phyloP scores from a whole-genome alignment of 2,797 vertebrate species.

The Pseudochirops corinnae region DNA sequence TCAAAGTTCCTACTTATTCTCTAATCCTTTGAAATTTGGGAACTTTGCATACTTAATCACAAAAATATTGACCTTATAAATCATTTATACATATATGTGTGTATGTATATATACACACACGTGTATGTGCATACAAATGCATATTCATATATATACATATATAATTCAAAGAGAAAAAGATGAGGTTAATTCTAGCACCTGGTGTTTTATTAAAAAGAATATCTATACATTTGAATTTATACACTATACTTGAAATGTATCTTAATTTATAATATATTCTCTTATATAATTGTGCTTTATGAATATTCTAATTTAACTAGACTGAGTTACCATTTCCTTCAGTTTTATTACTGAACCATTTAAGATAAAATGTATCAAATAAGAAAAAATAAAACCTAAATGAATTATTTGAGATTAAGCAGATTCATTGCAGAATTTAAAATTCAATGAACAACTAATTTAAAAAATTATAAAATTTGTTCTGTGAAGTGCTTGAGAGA shows the following conservation, averaged over 20 bases:
- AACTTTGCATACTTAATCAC: constrained; percentile 21
- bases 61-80: constrained; percentile 28
- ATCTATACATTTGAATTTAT: constrained; percentile 75
- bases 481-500: constrained; percentile 65
- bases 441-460: constrained; percentile 80
- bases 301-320: constrained; percentile 82
- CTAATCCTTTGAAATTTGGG: constrained; percentile 40
- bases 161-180: constrained; percentile 46
- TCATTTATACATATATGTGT: not conserved
- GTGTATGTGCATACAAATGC: not conserved
- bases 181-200: constrained; percentile 43
- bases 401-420: constrained; percentile 81
- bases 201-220: constrained; percentile 67
- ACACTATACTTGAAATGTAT: constrained; percentile 69
- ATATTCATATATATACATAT: not conserved
- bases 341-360: constrained; percentile 79
- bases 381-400: constrained; percentile 78
- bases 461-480: constrained; percentile 77
- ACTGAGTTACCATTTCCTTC: constrained; percentile 74
- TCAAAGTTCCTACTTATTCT: constrained; percentile 43
- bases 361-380: constrained; percentile 82
- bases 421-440: constrained; percentile 81
- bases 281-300: constrained; percentile 74
- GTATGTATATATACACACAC: not conserved
- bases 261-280: constrained; percentile 72